Conservation (phyloP, 2,113 vertebrate genomes). For the Oriolus oriolus region DNA sequence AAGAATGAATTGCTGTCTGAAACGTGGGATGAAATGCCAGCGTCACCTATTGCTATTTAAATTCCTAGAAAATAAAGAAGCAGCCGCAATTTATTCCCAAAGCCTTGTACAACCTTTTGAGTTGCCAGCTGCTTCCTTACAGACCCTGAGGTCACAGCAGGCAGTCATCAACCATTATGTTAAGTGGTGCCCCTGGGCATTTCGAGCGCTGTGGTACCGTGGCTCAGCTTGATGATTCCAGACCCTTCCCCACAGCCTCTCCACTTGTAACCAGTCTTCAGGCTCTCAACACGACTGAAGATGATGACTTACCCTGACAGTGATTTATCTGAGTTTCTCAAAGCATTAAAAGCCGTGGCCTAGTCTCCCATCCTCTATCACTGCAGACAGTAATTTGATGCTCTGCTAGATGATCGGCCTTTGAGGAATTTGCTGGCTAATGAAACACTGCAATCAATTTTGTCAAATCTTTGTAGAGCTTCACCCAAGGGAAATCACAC, state of each 20-base stretch:
- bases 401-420: neutral
- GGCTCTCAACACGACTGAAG: neutral
- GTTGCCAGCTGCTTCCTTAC: neutral
- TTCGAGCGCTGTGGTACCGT: rapidly evolving
- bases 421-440: neutral
- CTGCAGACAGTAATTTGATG: neutral
- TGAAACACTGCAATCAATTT: neutral
- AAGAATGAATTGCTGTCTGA: neutral
- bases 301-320: neutral
- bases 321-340: neutral
- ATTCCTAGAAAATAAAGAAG: neutral
- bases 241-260: neutral
- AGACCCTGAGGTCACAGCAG: neutral
- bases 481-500: neutral
- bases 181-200: neutral
- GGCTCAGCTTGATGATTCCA: neutral
- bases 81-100: neutral
- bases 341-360: neutral
- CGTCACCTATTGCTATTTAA: neutral
- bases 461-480: neutral
- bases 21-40: neutral
- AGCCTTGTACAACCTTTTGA: neutral
- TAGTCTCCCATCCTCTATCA: neutral
- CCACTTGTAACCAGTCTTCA: neutral
- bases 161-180: neutral